Base-by-base conservation (phyloP, 2,888 invertebrate species). In the Tetanocera ferruginea region DNA sequence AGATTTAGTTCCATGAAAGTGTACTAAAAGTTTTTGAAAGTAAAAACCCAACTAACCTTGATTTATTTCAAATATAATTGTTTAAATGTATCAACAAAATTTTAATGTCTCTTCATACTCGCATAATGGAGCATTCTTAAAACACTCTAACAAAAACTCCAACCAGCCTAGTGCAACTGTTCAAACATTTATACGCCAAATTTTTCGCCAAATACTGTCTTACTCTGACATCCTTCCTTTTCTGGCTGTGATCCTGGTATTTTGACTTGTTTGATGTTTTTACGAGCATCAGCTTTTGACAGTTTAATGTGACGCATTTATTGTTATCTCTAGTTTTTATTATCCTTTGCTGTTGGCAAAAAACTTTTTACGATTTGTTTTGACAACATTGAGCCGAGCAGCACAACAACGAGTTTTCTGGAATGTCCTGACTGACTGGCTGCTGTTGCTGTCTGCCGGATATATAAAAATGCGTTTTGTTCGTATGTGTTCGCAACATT, bases 211-310 rank as follows among this genome's bases (percentile, higher is more conserved):
- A 55, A 19, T n/a, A n/a, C n/a, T n/a, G 31, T 3, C n/a, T 31
- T n/a, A 34, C 17, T 31, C 34, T 64, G 25, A 3, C 5, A 28
- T 49, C 83, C 83, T 75, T 81, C 71, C 84, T 72, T 28, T 23
- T 77, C 80, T 83, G 83, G 71, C 86, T 87, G 87, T 6, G 83
- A 81, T 80, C 87, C 87, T 87, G 86, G 84, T 87, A 84, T 81
- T 86, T 86, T 86, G 83, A 85, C 86, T 86, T 85, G 86, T 87
- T 87, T 87, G 87, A 87, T 85, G 87, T 85, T 86, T 87, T 87
- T 87, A 87, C 83, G 87, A 87, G 86, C 83, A 84, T 86, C 86
- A 85, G 84, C 83, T 83, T 84, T 84, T 85, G 87, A 87, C 87
- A 87, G 84, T 83, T 86, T 87, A 87, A 87, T 87, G 85, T 84